These are phyloP conservation scores for Polydrusus cervinus DNA, from an alignment of 2,888 invertebrate species.

Conservation along the genomic window DNA sequence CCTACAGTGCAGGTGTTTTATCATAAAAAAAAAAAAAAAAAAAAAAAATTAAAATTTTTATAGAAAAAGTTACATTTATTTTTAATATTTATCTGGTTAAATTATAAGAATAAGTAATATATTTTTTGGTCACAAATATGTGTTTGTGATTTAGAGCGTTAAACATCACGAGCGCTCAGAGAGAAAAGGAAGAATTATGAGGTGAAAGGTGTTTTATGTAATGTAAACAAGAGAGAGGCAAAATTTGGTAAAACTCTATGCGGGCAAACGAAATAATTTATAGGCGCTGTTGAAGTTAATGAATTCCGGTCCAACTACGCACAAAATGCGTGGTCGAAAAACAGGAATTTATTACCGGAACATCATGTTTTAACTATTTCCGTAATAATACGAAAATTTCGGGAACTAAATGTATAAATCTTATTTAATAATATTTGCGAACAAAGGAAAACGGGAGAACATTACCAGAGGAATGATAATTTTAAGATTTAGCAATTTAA, in stretches of 20 bases:
- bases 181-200: conserved; percentile 12
- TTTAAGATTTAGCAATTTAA: no score
- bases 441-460: not conserved
- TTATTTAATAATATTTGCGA: not conserved
- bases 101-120: no score
- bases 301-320: conserved; percentile 40
- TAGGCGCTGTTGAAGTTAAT: conserved; percentile 14
- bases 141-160: no score
- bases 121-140: no score
- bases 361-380: conserved; percentile 49
- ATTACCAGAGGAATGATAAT: no score
- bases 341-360: conserved; percentile 45
- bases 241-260: conserved; percentile 28
- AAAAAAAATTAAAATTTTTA: no score
- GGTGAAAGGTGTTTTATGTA: conserved; percentile 12
- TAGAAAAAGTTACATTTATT: no score
- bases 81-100: no score
- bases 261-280: conserved; percentile 29
- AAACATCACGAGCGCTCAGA: no score
- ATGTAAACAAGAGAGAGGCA: conserved; percentile 10
- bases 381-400: conserved; percentile 33
- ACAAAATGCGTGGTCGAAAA: conserved; percentile 44
- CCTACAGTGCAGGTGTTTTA: no score
- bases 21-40: no score
- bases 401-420: conserved; percentile 2